These are phyloP conservation scores for Rhabdornis inornatus DNA, from an alignment of 2,113 vertebrate genomes.

Conservation along the genomic window DNA sequence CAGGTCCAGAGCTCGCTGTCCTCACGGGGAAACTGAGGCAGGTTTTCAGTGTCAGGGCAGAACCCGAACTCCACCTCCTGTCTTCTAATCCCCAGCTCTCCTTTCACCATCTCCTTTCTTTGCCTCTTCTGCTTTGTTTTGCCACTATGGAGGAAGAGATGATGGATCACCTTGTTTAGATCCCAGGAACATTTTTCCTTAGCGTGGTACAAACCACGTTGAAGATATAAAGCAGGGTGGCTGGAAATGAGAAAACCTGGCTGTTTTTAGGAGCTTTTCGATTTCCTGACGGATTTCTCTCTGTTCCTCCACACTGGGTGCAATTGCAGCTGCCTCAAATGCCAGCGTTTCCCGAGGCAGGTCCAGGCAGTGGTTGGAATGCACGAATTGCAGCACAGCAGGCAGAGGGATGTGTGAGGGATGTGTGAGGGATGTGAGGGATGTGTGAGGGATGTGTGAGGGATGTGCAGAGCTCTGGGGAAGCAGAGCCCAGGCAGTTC, in stretches of 20 bases:
- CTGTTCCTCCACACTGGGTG: not conserved
- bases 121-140: not conserved
- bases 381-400: not conserved
- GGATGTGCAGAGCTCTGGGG: not conserved
- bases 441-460: not conserved
- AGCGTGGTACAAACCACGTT: not conserved
- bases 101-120: not conserved
- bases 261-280: not conserved
- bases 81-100: not conserved
- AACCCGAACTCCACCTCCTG: not conserved
- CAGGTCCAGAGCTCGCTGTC: not conserved
- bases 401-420: not conserved
- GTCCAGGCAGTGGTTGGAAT: slow-evolving; percentile 17
- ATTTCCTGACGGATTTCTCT: not conserved
- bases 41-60: not conserved
- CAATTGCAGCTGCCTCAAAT: not conserved
- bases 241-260: not conserved
- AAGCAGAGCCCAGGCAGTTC: not conserved
- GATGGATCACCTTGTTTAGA: slow-evolving; percentile 3
- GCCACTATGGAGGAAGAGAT: not conserved
- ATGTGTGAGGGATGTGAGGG: too few species aligned
- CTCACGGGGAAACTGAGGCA: not conserved
- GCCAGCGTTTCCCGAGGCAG: not conserved
- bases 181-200: not conserved
- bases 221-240: not conserved